Conservation (phyloP, 2,797 vertebrate genomes). For the Huso huso region DNA sequence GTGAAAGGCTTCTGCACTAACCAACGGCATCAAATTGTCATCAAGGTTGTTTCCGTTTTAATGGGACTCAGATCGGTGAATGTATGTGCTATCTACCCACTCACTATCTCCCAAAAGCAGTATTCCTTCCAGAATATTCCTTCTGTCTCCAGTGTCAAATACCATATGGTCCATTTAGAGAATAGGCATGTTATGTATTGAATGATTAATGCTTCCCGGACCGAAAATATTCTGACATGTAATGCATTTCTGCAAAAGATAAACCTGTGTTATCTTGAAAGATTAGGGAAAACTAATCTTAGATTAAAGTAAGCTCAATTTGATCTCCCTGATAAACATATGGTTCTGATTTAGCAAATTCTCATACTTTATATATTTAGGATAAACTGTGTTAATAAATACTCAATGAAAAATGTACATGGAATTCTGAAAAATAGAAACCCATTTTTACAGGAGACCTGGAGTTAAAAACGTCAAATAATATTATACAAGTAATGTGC, state of each 20-base stretch:
- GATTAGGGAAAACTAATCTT: constrained; percentile 43
- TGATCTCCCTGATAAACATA: constrained; percentile 54
- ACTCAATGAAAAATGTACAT: constrained; percentile 10
- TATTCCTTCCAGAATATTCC: too few relatives aligned
- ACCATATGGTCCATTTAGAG: too few relatives aligned
- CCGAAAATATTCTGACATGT: constrained; percentile 11
- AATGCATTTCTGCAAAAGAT: constrained; percentile 11
- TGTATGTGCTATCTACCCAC: too few relatives aligned
- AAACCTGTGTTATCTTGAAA: constrained; percentile 18
- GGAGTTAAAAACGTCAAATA: constrained; percentile 2
- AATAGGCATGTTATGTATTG: not conserved
- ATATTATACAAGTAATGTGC: not conserved
- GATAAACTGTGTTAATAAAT: constrained; percentile 40
- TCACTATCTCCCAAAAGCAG: too few relatives aligned
- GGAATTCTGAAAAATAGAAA: constrained; percentile 3
- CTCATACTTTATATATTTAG: constrained; percentile 22
- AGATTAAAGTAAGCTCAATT: constrained; percentile 48
- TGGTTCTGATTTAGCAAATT: constrained; percentile 48
- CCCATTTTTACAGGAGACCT: constrained; percentile 10
- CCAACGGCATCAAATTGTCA: too few relatives aligned
- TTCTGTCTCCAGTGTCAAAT: too few relatives aligned
- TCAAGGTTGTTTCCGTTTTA: too few relatives aligned
- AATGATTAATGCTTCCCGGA: not conserved
- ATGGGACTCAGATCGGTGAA: too few relatives aligned
- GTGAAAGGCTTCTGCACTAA: too few relatives aligned